A percentile compares a stretch with the other conserved stretches of the same genome.
These are phyloP conservation scores for Microctonus hyperodae DNA, from an alignment of 2,888 invertebrate species.

Conservation along the genomic window DNA sequence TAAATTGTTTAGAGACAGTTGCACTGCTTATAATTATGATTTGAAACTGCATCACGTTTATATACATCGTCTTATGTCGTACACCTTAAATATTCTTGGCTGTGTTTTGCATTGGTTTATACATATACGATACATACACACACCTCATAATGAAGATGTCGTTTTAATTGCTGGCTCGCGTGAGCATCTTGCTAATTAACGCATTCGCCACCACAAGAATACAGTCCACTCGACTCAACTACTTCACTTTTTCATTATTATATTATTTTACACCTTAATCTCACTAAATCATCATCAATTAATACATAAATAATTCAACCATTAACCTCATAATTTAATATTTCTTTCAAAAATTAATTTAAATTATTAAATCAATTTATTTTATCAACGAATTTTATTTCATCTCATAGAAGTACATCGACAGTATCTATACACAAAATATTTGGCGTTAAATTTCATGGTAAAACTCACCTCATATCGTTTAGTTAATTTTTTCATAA, in stretches of 20 bases:
- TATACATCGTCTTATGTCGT: not conserved
- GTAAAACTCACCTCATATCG: not conserved
- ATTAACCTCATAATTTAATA: not conserved
- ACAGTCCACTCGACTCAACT: constrained; percentile 52
- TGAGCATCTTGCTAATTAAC: constrained; percentile 63
- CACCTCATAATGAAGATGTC: constrained; percentile 63
- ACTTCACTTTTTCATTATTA: constrained; percentile 29
- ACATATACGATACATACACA: constrained; percentile 44
- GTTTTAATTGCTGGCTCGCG: constrained; percentile 63
- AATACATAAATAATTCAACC: not conserved
- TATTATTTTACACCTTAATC: not conserved
- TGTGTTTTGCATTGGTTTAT: not conserved
- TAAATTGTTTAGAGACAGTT: too few relatives aligned
- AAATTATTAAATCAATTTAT: not conserved
- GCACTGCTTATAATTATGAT: too few relatives aligned
- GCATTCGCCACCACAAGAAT: constrained; percentile 56
- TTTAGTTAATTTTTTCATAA: not conserved
- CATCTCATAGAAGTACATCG: not conserved
- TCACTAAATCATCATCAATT: not conserved
- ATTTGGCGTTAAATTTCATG: not conserved
- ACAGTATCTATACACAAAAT: not conserved
- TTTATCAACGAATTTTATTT: too few relatives aligned
- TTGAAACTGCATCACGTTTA: too few relatives aligned
- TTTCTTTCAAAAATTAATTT: not conserved
- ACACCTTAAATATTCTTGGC: not conserved